phyloP scores from a whole-genome alignment of 2,888 invertebrate species.

The Polyommatus iphigenia region DNA sequence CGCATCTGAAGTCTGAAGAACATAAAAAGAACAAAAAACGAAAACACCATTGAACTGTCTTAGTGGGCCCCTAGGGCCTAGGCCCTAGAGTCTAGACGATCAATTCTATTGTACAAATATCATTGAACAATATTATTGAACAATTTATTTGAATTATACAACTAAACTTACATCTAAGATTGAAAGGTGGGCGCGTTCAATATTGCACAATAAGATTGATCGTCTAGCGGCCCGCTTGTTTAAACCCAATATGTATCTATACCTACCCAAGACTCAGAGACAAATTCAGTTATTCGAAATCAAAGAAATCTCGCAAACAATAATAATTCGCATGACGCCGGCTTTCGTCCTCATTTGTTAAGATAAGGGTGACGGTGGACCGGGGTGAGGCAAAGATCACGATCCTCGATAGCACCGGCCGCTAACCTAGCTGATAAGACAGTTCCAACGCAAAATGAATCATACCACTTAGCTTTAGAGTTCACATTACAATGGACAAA shows the following conservation, averaged over 20 bases:
- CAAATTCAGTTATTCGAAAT: too few species aligned
- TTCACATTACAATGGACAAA: not conserved
- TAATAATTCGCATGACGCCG: conserved; percentile 50
- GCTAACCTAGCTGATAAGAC: conserved; percentile 62
- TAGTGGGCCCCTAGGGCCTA: too few species aligned
- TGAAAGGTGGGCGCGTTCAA: too few species aligned
- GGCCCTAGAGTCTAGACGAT: too few species aligned
- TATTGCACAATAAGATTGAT: too few species aligned
- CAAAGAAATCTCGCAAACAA: not conserved
- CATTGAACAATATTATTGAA: too few species aligned
- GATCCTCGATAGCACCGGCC: conserved; percentile 64
- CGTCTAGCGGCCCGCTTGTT: too few species aligned
- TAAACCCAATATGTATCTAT: too few species aligned
- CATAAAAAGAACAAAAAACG: not conserved
- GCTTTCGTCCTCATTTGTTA: conserved; percentile 71
- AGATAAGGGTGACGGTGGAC: conserved; percentile 65
- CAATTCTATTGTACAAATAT: too few species aligned
- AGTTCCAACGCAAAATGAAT: conserved; percentile 39
- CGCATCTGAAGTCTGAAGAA: not conserved
- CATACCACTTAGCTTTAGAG: not conserved
- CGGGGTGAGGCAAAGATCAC: conserved; percentile 69
- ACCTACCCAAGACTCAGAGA: too few species aligned
- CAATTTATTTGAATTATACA: too few species aligned
- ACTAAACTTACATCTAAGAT: too few species aligned
- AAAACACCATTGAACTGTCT: not conserved